Conservation (phyloP, 64 coral and sea anemone genomes). For the Cladopsammia gracilis region DNA sequence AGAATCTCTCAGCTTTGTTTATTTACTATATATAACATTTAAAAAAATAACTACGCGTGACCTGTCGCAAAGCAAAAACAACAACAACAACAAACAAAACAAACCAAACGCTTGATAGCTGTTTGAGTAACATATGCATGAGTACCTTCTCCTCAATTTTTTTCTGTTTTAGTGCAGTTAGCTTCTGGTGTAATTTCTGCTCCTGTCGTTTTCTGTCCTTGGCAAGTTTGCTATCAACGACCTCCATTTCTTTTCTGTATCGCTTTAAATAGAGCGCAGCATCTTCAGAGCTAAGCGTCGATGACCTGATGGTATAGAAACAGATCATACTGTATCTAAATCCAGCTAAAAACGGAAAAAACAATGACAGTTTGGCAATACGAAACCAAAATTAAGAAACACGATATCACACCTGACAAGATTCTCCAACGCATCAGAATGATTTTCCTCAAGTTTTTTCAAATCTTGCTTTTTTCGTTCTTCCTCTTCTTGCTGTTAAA, state of each 20-base stretch:
- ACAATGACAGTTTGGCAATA: too few relatives aligned
- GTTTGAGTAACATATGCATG: too few relatives aligned
- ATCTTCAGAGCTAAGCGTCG: constrained; percentile 67
- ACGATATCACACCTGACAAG: constrained; percentile 40
- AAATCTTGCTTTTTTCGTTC: constrained; percentile 64
- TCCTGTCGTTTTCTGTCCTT: constrained; percentile 81
- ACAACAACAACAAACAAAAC: too few relatives aligned
- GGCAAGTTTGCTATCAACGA: constrained; percentile 72
- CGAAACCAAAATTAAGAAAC: neutral
- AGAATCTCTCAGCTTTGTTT: too few relatives aligned
- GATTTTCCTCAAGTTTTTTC: constrained; percentile 56
- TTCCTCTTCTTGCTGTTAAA: constrained; percentile 75
- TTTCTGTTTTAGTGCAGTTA: constrained; percentile 87
- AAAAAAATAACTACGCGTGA: too few relatives aligned
- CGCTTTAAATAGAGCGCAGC: constrained; percentile 57
- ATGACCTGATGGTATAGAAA: constrained; percentile 61
- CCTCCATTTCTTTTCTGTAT: constrained; percentile 86
- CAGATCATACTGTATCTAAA: too few relatives aligned
- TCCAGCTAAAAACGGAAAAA: too few relatives aligned
- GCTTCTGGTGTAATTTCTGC: constrained; percentile 79
- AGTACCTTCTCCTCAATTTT: constrained; percentile 85
- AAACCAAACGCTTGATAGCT: too few relatives aligned
- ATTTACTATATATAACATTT: too few relatives aligned
- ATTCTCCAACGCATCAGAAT: constrained; percentile 68
- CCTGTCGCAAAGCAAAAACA: too few relatives aligned